Conservation (phyloP, 2,113 vertebrate genomes). For the Mesocricetus auratus region DNA sequence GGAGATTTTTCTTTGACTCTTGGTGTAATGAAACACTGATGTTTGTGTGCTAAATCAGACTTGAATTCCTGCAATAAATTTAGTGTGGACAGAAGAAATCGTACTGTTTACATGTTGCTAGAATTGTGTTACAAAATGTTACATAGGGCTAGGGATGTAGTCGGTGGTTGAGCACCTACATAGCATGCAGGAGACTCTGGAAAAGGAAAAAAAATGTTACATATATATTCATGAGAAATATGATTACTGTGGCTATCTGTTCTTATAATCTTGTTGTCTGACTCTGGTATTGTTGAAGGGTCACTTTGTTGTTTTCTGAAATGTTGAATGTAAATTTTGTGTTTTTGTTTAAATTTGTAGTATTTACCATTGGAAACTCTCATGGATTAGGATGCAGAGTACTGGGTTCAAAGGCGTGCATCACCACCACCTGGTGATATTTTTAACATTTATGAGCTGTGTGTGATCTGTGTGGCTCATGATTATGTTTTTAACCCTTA, state of each 20-base stretch:
- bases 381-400: background rate
- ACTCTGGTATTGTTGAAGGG: background rate
- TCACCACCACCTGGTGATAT: background rate
- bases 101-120: background rate
- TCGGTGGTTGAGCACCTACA: background rate
- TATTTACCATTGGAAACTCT: slow-evolving; percentile 8
- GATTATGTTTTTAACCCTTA: slow-evolving; percentile 17
- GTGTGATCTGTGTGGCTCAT: background rate
- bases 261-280: background rate
- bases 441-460: slow-evolving; percentile 7
- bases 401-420: no score
- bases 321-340: background rate
- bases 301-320: slow-evolving; percentile 5
- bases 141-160: background rate
- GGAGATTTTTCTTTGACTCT: background rate
- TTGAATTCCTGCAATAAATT: background rate
- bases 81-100: background rate
- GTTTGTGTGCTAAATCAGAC: background rate
- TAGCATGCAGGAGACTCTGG: background rate
- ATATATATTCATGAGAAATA: background rate
- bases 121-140: slow-evolving; percentile 16
- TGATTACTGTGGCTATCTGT: background rate
- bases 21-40: background rate
- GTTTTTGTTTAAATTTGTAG: slow-evolving; percentile 43
- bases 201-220: background rate